Evolutionary conservation across 2,888 invertebrate species (phyloP).

Genomic region (Liodrosophila aerea): DNA sequence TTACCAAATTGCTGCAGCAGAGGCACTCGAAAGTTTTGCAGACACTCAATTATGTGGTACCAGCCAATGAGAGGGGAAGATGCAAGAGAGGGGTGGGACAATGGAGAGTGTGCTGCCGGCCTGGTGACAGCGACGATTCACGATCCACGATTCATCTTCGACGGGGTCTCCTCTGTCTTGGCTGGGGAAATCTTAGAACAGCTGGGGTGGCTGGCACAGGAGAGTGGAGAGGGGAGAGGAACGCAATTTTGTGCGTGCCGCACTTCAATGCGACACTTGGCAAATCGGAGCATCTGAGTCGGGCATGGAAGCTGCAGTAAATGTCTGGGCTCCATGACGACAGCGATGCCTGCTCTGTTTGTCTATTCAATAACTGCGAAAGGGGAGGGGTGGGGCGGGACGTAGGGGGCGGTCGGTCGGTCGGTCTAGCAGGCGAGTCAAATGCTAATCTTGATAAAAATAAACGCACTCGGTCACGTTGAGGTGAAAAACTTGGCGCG

Average conservation of each 20-base stretch:
- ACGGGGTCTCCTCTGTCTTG: conserved; percentile 18
- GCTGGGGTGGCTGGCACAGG: conserved; percentile 1
- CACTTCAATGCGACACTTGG: conserved; percentile 60
- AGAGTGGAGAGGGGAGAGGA: neutral
- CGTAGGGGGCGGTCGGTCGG: conserved; percentile 1
- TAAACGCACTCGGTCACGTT: conserved; percentile 76
- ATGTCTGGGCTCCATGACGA: conserved; percentile 38
- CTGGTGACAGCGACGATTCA: conserved; percentile 52
- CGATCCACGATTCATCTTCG: conserved; percentile 70
- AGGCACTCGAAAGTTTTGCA: conserved; percentile 52
- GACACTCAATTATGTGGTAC: conserved; percentile 57
- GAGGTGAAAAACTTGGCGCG: conserved; percentile 64
- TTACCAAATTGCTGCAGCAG: conserved; percentile 54
- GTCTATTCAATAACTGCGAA: conserved; percentile 63
- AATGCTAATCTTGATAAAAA: conserved; percentile 77
- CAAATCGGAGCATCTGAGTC: conserved; percentile 22
- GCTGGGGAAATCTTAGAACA: conserved; percentile 20
- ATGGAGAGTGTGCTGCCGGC: conserved; percentile 10
- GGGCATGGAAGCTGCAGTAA: conserved; percentile 52
- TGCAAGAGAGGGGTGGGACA: too few relatives aligned
- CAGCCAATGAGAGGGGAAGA: neutral
- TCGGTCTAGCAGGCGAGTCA: conserved; percentile 28
- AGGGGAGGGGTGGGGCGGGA: neutral
- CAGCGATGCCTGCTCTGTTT: conserved; percentile 50
- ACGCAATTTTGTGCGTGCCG: conserved; percentile 63